Conservation (phyloP, 2,797 vertebrate genomes). For the Stomatorhinus walkeri region DNA sequence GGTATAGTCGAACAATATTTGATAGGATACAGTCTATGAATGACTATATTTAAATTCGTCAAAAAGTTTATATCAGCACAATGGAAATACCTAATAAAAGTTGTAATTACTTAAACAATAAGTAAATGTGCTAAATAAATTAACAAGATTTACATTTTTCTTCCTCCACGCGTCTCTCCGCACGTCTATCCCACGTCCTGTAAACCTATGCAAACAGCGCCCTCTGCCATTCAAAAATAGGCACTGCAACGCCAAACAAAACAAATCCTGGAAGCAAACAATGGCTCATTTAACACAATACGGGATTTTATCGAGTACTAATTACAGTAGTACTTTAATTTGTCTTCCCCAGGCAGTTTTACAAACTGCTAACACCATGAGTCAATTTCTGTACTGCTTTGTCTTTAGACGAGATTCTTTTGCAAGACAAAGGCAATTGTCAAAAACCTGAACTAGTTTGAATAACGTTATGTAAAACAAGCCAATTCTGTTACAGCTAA, state of each 20-base stretch:
- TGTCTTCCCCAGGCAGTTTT: neutral
- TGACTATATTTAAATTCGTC: neutral
- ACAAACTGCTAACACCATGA: neutral
- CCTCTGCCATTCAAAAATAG: conserved; percentile 24
- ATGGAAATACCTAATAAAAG: neutral
- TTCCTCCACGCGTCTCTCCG: neutral
- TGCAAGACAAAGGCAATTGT: neutral
- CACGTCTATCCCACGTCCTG: neutral
- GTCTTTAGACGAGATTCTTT: neutral
- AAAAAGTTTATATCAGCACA: neutral
- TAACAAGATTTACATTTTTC: neutral
- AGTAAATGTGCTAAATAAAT: neutral
- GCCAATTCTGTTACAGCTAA: neutral
- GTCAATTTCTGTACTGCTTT: neutral
- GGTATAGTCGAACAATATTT: neutral
- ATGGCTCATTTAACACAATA: neutral
- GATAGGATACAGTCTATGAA: neutral
- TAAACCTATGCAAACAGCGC: conserved; percentile 17
- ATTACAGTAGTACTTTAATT: conserved; percentile 1
- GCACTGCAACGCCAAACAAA: conserved; percentile 7
- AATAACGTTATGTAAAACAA: neutral
- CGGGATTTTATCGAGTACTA: neutral
- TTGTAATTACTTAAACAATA: neutral
- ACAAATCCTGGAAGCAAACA: neutral
- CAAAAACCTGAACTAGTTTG: neutral